Evolutionary conservation across 2,113 vertebrate genomes (phyloP), one percentile per base, ranked within the genome.

Genomic region (Ceuthmochares aereus): DNA sequence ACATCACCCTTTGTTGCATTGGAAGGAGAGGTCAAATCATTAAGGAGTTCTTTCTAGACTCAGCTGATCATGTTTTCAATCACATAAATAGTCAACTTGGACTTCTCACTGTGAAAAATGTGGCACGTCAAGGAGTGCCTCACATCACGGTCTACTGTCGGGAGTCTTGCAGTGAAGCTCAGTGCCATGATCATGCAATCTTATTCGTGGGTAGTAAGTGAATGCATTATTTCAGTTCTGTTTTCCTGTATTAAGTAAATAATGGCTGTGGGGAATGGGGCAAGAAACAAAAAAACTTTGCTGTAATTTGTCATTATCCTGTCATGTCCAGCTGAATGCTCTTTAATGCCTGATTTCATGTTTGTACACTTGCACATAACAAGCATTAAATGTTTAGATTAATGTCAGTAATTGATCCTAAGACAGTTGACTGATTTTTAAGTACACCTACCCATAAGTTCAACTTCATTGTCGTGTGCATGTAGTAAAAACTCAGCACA

Each of bases 161-260:
- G 2, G 12, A 27, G 12, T 49, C 74, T 9, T 90, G 75, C 62
- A 25, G 7, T 21, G 63, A 75, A 72, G 11, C n/a, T 1, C 7
- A 6, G 0, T 56, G 8, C 49, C 37, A 4, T 4, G 37, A 6
- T 3, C 43, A 85, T 13, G 14, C 13, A 8, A 43, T 92, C 42
- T 89, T 98, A 27, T 95, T 78, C 76, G 97, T 98, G 73, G 96
- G 95, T 47, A 98, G 98, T 98, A 96, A 98, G 98, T 97, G 27
- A 37, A 67, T 17, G 36, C 15, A 29, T 90, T 77, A 32, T 69
- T 88, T 37, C 18, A 42, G 32, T 70, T 94, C 55, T 83, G 5
- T 88, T 88, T 86, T 76, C 8, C 22, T 62, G 5, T 84, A 26
- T 3, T 40, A 79, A 83, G 37, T 59, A 30, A 67, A 27, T 45